Evolutionary conservation across 2,888 invertebrate genomes (phyloP).

Genomic region (Drosophila nr. medialis): DNA sequence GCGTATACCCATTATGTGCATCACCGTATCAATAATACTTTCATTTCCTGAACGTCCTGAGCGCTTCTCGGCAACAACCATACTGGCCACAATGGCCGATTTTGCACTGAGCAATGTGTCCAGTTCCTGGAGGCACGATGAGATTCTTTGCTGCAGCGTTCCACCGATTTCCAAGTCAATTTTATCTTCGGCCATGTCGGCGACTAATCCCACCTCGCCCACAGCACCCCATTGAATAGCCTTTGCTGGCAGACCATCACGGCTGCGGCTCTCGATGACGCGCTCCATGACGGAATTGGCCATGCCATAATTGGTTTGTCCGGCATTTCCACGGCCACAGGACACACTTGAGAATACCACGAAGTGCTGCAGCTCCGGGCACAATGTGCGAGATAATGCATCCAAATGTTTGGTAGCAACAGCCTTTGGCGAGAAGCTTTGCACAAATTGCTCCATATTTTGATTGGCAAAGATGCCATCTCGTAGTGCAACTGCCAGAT

Average conservation of each 20-base stretch:
- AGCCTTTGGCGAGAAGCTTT: constrained; percentile 91
- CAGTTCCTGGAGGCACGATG: constrained; percentile 91
- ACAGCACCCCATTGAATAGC: constrained; percentile 97
- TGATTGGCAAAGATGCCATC: constrained; percentile 93
- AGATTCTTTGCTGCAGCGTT: constrained; percentile 93
- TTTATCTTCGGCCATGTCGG: constrained; percentile 90
- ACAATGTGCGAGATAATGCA: constrained; percentile 86
- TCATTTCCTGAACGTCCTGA: constrained; percentile 87
- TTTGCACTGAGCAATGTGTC: constrained; percentile 90
- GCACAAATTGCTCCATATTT: constrained; percentile 88
- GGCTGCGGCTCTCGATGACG: constrained; percentile 90
- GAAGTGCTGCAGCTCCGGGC: constrained; percentile 89
- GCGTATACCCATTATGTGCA: constrained; percentile 88
- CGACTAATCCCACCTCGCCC: constrained; percentile 93
- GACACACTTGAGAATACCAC: constrained; percentile 96
- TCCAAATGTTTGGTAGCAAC: constrained; percentile 92
- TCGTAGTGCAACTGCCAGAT: constrained; percentile 92
- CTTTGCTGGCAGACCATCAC: constrained; percentile 90
- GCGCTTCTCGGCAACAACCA: constrained; percentile 94
- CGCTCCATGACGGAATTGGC: constrained; percentile 96
- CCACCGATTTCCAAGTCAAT: constrained; percentile 90
- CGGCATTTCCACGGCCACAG: constrained; percentile 95
- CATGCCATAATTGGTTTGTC: constrained; percentile 93
- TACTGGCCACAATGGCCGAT: constrained; percentile 90
- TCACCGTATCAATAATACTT: constrained; percentile 90